A percentile compares a stretch with the other conserved stretches of the same genome.
Evolutionary conservation across 1,140 invertebrate species (phyloP).

Genomic region (Lerema accius): DNA sequence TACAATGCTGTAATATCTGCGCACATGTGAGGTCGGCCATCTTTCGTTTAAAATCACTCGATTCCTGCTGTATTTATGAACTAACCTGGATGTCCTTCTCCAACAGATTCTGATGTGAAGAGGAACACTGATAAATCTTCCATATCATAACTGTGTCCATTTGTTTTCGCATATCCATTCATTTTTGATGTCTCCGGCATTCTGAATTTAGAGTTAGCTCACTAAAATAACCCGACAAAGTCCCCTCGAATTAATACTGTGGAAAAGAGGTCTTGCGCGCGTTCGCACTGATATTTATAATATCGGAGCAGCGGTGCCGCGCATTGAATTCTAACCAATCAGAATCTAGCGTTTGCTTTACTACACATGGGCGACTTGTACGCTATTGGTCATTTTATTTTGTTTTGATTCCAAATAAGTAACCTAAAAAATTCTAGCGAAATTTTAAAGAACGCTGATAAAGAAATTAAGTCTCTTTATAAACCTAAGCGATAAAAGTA

Average conservation of each 20-base stretch:
- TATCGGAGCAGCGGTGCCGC: constrained; percentile 67
- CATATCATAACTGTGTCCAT: constrained; percentile 90
- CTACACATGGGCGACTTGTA: constrained; percentile 37
- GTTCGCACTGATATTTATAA: constrained; percentile 77
- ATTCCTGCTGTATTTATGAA: constrained; percentile 65
- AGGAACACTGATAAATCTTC: constrained; percentile 95
- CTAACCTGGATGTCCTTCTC: constrained; percentile 98
- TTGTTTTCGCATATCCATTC: constrained; percentile 88
- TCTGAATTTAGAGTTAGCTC: constrained; percentile 82
- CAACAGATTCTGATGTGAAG: constrained; percentile 99
- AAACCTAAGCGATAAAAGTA: no score
- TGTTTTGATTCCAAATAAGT: constrained; percentile 66
- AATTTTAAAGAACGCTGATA: constrained; percentile 2
- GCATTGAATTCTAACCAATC: constrained; percentile 60
- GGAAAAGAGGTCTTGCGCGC: constrained; percentile 76
- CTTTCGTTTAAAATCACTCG: constrained; percentile 57
- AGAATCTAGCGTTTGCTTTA: constrained; percentile 38
- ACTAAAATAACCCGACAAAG: constrained; percentile 77
- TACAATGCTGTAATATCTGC: constrained; percentile 63
- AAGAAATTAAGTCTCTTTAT: no score
- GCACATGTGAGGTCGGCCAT: constrained; percentile 79
- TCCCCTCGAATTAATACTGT: constrained; percentile 77
- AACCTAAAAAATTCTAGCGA: constrained; percentile 44
- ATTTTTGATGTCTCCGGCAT: constrained; percentile 90
- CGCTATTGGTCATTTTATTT: constrained; percentile 63